A percentile compares a stretch with the other conserved stretches of the same genome.
phyloP scores from a whole-genome alignment of 1,140 invertebrate species.

The Papilio polyxenes region DNA sequence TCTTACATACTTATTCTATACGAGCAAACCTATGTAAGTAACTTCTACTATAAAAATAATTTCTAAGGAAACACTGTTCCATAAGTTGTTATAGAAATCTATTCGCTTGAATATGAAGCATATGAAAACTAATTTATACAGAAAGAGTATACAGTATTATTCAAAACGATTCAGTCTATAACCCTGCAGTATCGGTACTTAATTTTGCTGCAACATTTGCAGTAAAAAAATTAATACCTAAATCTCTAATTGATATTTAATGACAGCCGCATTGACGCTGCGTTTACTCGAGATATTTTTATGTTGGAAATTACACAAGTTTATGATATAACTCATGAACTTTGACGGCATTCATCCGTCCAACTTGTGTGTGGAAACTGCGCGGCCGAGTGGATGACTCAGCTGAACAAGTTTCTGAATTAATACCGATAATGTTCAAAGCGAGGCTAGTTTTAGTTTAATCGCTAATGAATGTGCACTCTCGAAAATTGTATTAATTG shows the following conservation, averaged over 20 bases:
- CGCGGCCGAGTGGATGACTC: constrained; percentile 5
- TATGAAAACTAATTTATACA: too few relatives aligned
- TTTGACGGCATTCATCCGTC: constrained; percentile 18
- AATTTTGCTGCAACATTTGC: background rate
- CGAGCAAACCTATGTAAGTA: background rate
- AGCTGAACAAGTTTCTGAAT: constrained; percentile 17
- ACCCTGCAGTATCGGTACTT: too few relatives aligned
- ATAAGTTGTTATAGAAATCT: too few relatives aligned
- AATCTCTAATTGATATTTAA: constrained; percentile 7
- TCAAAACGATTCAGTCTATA: too few relatives aligned
- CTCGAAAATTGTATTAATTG: constrained; percentile 12
- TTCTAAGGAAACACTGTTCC: too few relatives aligned
- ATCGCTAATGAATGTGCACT: constrained; percentile 4
- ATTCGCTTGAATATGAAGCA: too few relatives aligned
- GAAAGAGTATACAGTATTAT: too few relatives aligned
- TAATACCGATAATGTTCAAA: constrained; percentile 27
- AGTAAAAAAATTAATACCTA: background rate
- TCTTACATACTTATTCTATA: too few relatives aligned
- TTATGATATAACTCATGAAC: constrained; percentile 24
- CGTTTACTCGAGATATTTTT: constrained; percentile 1
- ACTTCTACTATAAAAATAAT: too few relatives aligned
- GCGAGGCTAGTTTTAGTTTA: constrained; percentile 17
- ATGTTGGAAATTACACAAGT: constrained; percentile 13
- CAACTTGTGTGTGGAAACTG: constrained; percentile 16
- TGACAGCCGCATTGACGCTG: background rate